These are phyloP conservation scores for Barypeithes pellucidus DNA, from an alignment of 2,888 invertebrate species.

Conservation along the genomic window DNA sequence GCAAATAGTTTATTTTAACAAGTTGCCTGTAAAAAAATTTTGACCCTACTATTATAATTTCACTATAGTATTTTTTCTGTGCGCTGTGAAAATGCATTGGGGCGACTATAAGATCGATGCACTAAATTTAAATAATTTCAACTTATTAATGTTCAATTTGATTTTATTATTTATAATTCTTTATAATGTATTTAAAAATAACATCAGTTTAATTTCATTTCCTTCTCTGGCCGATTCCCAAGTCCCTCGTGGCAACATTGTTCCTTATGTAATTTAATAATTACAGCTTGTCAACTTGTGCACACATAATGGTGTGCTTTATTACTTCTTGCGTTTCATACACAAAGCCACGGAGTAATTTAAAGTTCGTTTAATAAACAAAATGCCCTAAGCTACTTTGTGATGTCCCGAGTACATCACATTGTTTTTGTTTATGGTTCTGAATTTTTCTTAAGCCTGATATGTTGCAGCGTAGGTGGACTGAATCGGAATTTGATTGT, in stretches of 20 bases:
- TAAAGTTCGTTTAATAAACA: conserved; percentile 47
- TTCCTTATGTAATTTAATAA: conserved; percentile 57
- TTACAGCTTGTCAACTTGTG: conserved; percentile 53
- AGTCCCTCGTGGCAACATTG: conserved; percentile 52
- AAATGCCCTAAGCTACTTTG: conserved; percentile 29
- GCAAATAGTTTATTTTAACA: too few species aligned
- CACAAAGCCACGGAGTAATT: conserved; percentile 19
- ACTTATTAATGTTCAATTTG: too few species aligned
- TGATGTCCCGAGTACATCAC: conserved; percentile 16
- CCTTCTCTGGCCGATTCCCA: conserved; percentile 13
- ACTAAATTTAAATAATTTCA: too few species aligned
- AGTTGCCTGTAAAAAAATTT: too few species aligned
- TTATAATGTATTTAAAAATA: background rate
- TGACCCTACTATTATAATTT: too few species aligned
- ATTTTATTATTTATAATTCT: background rate
- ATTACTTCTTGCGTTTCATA: conserved; percentile 48
- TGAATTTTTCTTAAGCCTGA: background rate
- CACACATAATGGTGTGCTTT: conserved; percentile 53
- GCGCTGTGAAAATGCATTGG: too few species aligned
- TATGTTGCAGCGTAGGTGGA: background rate
- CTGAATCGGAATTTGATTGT: background rate
- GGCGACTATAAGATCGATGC: too few species aligned
- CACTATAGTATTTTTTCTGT: too few species aligned
- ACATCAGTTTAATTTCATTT: background rate
- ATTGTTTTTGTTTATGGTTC: conserved; percentile 9